A percentile compares a stretch with the other conserved stretches of the same genome.
Conservation (phyloP, 2,113 vertebrate genomes). For the Microtus pennsylvanicus region DNA sequence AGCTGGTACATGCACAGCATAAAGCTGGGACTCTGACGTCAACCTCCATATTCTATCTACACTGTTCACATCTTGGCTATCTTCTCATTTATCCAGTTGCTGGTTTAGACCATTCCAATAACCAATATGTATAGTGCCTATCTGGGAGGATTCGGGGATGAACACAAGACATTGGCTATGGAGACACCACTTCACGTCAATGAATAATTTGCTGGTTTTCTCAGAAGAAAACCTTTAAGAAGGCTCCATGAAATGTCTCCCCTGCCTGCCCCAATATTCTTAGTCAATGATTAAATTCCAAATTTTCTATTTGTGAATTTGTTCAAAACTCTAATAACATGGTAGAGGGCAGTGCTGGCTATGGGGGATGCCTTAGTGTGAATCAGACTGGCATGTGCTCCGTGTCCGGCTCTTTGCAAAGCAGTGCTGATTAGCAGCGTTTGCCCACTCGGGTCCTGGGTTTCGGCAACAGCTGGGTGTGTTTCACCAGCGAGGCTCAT, state of each 20-base stretch:
- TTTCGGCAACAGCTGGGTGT: background rate
- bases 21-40: background rate
- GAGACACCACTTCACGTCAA: background rate
- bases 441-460: accelerated
- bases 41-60: background rate
- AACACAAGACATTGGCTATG: background rate
- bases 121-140: background rate
- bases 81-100: background rate
- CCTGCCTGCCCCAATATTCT: constrained; percentile 2
- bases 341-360: background rate
- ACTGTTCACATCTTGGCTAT: background rate
- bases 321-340: background rate
- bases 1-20: background rate
- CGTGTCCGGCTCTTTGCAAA: background rate
- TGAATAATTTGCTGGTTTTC: constrained; percentile 53
- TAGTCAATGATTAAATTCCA: constrained; percentile 64
- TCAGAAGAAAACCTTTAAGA: constrained; percentile 52
- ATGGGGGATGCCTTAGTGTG: accelerated
- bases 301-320: constrained; percentile 47
- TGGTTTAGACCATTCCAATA: constrained; percentile 11
- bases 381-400: accelerated
- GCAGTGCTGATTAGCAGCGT: background rate
- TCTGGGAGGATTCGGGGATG: background rate
- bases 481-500: background rate
- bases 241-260: constrained; percentile 14